Percentiles rank a stretch among this genome's conserved stretches.
phyloP scores from a whole-genome alignment of 2,888 invertebrate genomes.

The Megalurothrips usitatus region DNA sequence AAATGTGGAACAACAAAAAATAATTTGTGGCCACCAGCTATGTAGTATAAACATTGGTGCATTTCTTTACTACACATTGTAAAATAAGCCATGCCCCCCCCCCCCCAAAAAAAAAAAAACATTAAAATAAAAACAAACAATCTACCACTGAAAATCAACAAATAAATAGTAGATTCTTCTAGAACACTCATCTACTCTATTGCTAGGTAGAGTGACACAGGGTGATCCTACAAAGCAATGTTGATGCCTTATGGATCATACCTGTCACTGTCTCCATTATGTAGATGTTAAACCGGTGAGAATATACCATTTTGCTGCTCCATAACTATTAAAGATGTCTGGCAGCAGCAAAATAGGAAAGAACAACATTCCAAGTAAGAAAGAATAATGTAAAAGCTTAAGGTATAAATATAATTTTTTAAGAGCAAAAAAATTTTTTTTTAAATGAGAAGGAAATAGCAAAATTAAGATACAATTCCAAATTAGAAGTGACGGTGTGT shows the following conservation, averaged over 20 bases:
- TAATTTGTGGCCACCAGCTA: too few species aligned
- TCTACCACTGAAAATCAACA: neutral
- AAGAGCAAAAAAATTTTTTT: neutral
- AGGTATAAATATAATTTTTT: neutral
- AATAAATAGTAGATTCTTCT: neutral
- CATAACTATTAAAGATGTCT: constrained; percentile 9
- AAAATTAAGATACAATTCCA: neutral
- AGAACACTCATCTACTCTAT: neutral
- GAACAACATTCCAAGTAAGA: neutral
- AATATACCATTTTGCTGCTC: constrained; percentile 10
- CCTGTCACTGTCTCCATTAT: constrained; percentile 4
- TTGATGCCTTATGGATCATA: constrained; percentile 3
- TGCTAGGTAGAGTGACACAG: neutral
- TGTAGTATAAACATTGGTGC: too few species aligned
- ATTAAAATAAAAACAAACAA: neutral
- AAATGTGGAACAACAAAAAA: too few species aligned
- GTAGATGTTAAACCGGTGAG: neutral
- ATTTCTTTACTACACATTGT: too few species aligned
- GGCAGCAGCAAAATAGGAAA: neutral
- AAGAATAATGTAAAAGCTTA: neutral
- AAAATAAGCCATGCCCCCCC: too few species aligned
- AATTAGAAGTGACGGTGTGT: too few species aligned
- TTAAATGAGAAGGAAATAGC: neutral
- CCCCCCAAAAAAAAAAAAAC: neutral
- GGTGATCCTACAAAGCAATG: constrained; percentile 8